These are phyloP conservation scores for Parapristionchus giblindavisi DNA, from an alignment of 2,888 invertebrate species.

Conservation along the genomic window DNA sequence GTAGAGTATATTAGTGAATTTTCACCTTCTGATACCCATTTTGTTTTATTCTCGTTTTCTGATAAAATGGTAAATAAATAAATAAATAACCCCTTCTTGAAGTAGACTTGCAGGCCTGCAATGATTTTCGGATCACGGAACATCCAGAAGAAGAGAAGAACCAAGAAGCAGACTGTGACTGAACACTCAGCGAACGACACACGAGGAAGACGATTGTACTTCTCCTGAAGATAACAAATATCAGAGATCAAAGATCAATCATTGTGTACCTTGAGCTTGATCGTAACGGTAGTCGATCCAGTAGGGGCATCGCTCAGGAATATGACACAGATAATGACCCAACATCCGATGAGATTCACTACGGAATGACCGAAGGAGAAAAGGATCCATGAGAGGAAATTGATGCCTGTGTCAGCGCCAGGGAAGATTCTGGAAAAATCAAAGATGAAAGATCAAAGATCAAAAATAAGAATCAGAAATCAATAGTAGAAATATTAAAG, in stretches of 20 bases:
- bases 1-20: neutral
- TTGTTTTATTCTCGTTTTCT: neutral
- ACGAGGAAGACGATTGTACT: conserved; percentile 54
- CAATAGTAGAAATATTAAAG: neutral
- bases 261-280: conserved; percentile 49
- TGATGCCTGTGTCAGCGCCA: conserved; percentile 58
- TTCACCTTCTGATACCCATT: neutral
- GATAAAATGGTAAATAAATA: too few species aligned
- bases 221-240: conserved; percentile 39
- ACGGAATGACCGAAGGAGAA: conserved; percentile 49
- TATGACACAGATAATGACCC: conserved; percentile 49
- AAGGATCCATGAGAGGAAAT: conserved; percentile 62
- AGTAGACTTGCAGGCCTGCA: conserved; percentile 81
- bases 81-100: conserved; percentile 58
- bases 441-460: neutral
- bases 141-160: conserved; percentile 86
- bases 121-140: conserved; percentile 88
- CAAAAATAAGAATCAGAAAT: neutral
- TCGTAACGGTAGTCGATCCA: conserved; percentile 55
- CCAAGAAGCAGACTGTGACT: conserved; percentile 75
- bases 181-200: conserved; percentile 58
- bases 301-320: conserved; percentile 55
- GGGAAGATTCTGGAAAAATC: conserved; percentile 45
- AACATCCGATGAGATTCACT: conserved; percentile 46
- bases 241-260: neutral